Evolutionary conservation across 2,888 invertebrate genomes (phyloP).

Genomic region (Diadegma fenestrale): DNA sequence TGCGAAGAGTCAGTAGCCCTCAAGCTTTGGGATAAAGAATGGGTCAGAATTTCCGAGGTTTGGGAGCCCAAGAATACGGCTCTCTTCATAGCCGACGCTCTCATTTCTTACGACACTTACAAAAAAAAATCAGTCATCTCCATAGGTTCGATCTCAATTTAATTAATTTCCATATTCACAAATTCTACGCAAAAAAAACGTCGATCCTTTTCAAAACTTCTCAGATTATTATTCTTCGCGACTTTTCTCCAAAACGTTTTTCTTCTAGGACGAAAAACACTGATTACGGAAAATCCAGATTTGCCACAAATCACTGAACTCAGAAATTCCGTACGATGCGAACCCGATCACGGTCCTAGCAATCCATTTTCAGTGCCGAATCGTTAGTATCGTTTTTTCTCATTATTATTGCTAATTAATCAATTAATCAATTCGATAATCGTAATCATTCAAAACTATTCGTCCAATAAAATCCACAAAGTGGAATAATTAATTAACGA

Average conservation of each 20-base stretch:
- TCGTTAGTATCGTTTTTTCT: constrained; percentile 74
- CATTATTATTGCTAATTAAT: neutral
- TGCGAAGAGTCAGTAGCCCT: constrained; percentile 87
- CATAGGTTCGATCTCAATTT: constrained; percentile 71
- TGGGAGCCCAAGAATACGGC: constrained; percentile 91
- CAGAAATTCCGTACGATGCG: constrained; percentile 75
- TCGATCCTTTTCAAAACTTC: neutral
- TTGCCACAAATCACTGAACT: constrained; percentile 88
- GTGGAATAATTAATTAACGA: no score
- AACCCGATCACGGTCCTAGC: constrained; percentile 73
- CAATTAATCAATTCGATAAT: no score
- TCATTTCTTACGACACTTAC: constrained; percentile 85
- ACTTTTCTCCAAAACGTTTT: constrained; percentile 15
- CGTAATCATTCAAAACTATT: no score
- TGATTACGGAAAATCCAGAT: constrained; percentile 91
- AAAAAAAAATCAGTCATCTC: constrained; percentile 77
- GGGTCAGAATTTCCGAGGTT: constrained; percentile 88
- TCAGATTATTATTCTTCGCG: neutral
- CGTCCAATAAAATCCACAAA: no score
- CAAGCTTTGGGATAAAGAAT: constrained; percentile 90
- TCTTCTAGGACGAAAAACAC: constrained; percentile 83
- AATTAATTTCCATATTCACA: neutral
- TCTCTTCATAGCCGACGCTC: constrained; percentile 90
- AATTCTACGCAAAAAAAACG: neutral
- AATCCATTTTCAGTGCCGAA: constrained; percentile 80